Evolutionary conservation across 2,888 invertebrate genomes (phyloP).

Genomic region (Nephrocerus scutellatus): DNA sequence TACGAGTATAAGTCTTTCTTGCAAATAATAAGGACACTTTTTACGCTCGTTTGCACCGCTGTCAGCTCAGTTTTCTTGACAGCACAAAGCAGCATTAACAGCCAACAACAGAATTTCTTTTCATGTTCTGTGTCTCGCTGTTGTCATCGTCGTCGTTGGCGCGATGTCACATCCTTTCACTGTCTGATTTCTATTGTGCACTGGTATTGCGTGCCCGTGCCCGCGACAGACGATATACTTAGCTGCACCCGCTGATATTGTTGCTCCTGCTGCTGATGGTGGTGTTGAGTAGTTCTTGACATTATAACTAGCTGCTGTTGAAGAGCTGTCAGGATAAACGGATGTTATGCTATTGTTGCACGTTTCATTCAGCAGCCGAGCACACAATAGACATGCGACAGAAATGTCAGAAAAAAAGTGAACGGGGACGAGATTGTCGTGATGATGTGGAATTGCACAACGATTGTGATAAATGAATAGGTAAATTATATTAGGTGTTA

Average conservation of each 20-base stretch:
- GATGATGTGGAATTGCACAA: too few species aligned
- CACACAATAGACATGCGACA: too few species aligned
- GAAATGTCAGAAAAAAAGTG: too few species aligned
- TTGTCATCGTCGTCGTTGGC: too few species aligned
- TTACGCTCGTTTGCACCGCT: too few species aligned
- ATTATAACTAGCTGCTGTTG: slow-evolving; percentile 24
- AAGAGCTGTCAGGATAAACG: too few species aligned
- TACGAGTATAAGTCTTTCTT: slow-evolving; percentile 11
- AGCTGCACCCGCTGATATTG: slow-evolving; percentile 1
- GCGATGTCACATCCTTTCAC: too few species aligned
- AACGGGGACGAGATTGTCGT: too few species aligned
- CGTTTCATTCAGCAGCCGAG: too few species aligned
- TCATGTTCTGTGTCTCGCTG: slow-evolving; percentile 17
- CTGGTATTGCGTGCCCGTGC: slow-evolving; percentile 10
- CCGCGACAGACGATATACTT: slow-evolving; percentile 3
- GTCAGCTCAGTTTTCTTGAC: too few species aligned
- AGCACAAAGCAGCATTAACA: neutral
- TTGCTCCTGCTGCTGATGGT: slow-evolving; percentile 1
- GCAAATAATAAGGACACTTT: slow-evolving; percentile 18
- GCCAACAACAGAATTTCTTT: slow-evolving; percentile 18
- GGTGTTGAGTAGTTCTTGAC: slow-evolving; percentile 22
- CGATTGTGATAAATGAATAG: slow-evolving; percentile 41
- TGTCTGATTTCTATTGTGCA: slow-evolving; percentile 18
- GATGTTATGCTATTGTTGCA: too few species aligned
- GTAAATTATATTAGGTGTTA: slow-evolving; percentile 41